A percentile compares a stretch with the other conserved stretches of the same genome.
phyloP scores from a whole-genome alignment of 2,113 vertebrate genomes.

The Thamnophis sirtalis region DNA sequence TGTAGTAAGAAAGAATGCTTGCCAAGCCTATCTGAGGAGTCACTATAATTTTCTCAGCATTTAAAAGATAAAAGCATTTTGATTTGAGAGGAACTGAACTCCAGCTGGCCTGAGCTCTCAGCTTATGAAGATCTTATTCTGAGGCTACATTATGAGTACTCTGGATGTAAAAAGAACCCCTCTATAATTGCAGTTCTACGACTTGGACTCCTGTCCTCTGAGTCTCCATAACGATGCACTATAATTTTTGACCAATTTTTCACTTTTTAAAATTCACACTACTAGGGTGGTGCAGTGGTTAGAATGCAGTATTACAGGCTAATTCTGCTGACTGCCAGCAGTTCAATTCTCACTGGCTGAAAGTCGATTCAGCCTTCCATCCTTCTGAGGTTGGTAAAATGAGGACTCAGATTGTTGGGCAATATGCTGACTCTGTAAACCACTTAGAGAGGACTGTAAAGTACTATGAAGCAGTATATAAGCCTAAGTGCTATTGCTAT shows the following conservation, averaged over 20 bases:
- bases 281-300: neutral
- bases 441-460: neutral
- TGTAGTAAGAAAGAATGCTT: neutral
- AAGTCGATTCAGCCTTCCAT: neutral
- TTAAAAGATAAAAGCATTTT: neutral
- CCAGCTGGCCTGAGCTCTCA: neutral
- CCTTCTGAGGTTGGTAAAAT: neutral
- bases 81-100: neutral
- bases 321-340: neutral
- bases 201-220: neutral
- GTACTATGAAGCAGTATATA: neutral
- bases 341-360: neutral
- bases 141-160: neutral
- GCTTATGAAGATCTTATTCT: neutral
- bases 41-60: neutral
- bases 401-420: neutral
- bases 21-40: neutral
- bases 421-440: neutral
- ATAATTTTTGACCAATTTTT: neutral
- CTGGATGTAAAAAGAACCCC: neutral
- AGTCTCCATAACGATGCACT: neutral
- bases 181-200: neutral
- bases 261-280: neutral
- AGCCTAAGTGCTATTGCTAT: neutral
- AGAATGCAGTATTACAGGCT: neutral